Evolutionary conservation across 2,113 vertebrate genomes (phyloP), one percentile per base, ranked within the genome.

Genomic region (Romanogobio albipinnatus): DNA sequence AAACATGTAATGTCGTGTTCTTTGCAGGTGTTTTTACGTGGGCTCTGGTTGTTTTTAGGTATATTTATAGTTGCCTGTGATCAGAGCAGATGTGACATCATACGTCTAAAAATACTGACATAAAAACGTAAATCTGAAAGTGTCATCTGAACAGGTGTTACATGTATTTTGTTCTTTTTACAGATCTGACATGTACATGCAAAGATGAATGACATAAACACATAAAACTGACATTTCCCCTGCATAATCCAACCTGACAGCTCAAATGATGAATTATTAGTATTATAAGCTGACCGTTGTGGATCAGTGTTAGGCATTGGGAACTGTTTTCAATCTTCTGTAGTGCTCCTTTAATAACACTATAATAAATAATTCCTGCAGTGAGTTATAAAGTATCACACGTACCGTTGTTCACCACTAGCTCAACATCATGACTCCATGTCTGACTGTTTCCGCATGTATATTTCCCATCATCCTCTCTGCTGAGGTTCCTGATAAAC

Each of bases 361-460:
- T 43, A 24, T 13, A 7, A n/a, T 71, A 43, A 5, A 43, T 9
- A 22, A 13, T 13, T 11, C 11, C 4, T 43, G n/a, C 26, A 22
- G 24, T 73, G 14, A 47, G 39, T 26, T 45, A 73, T 45, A 29
- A 76, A 49, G 13, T 49, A 4, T 24, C 13, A 51, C 9, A 76
- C 47, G 0, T 0, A 76, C 24, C 10, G 0, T 0, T 51, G 1
- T 10, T 76, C 45, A 29, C 45, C 47, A 1, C 0, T 76, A 76
- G 19, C 0, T 5, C 14, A 51, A 76, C 47, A 76, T 19, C 0
- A 75, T 0, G 73, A 10, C 1, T 76, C 73, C 73, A 53, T 76
- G 0, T 29, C 45, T 53, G 73, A 0, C 19, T 24, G 13, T 76
- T 5, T 53, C 73, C 73, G 29, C 73, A 75, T 19, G 1, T 53